phyloP scores from a whole-genome alignment of 2,888 invertebrate species.

The Eumacrocentrus americanus region DNA sequence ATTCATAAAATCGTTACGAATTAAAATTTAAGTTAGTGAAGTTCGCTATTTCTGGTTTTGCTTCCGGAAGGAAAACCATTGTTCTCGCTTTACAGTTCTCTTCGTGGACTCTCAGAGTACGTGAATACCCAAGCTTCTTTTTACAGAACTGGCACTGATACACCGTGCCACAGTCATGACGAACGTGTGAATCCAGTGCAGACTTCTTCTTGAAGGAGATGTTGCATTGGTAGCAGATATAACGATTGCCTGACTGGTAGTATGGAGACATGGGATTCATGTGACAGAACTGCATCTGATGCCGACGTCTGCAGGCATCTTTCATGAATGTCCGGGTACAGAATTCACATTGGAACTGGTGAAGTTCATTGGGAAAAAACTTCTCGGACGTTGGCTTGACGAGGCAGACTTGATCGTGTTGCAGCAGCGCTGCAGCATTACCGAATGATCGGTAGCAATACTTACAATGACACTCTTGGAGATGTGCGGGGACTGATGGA shows the following conservation, averaged over 20 bases:
- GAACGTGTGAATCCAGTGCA: not conserved
- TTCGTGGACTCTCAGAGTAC: conserved; percentile 1
- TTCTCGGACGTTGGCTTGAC: not conserved
- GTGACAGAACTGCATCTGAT: not conserved
- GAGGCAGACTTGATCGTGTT: not conserved
- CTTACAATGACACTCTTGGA: conserved; percentile 9
- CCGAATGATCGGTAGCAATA: conserved; percentile 11
- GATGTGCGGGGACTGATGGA: not conserved
- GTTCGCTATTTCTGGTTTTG: not conserved
- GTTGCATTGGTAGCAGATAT: conserved; percentile 1
- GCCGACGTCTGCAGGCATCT: not conserved
- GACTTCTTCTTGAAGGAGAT: not conserved
- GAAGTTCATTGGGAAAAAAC: not conserved
- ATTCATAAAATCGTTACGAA: no score
- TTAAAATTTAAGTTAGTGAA: not conserved
- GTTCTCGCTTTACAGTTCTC: conserved; percentile 1
- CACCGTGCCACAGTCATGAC: conserved; percentile 1
- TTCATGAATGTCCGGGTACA: conserved; percentile 2
- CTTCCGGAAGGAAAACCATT: not conserved
- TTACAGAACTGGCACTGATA: conserved; percentile 10
- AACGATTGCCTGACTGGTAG: not conserved
- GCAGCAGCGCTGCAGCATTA: not conserved
- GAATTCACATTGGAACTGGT: conserved; percentile 3
- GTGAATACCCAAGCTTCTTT: conserved; percentile 6
- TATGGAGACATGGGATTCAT: conserved; percentile 2